phyloP scores from a whole-genome alignment of 1,140 invertebrate genomes.

The Diorhabda carinulata region DNA sequence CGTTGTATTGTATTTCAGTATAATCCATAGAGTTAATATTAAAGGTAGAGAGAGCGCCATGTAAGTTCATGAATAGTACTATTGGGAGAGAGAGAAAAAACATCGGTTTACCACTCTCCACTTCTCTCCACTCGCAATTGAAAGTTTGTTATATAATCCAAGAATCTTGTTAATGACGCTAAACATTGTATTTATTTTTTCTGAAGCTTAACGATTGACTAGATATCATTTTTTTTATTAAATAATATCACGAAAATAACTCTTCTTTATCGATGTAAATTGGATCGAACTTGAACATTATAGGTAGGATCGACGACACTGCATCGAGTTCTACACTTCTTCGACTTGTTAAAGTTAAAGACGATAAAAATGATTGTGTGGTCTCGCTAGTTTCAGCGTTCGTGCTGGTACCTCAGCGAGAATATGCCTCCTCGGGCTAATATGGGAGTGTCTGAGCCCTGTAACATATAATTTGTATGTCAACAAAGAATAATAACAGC shows the following conservation, averaged over 20 bases:
- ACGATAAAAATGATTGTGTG: conserved; percentile 17
- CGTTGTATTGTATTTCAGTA: too few relatives aligned
- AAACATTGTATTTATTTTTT: too few relatives aligned
- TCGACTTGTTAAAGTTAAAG: conserved; percentile 7
- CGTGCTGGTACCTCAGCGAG: conserved; percentile 14
- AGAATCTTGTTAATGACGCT: too few relatives aligned
- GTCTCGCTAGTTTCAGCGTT: conserved; percentile 7
- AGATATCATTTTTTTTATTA: neutral
- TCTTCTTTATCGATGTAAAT: neutral
- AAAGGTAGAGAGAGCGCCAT: too few relatives aligned
- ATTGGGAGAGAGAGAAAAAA: too few relatives aligned
- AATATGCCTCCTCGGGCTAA: conserved; percentile 12
- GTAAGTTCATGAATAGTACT: too few relatives aligned
- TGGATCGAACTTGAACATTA: neutral
- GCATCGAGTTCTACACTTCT: neutral
- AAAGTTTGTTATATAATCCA: too few relatives aligned
- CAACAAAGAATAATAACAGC: conserved; percentile 46
- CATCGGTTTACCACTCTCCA: too few relatives aligned
- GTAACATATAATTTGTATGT: conserved; percentile 46
- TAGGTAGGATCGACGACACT: neutral
- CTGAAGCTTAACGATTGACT: too few relatives aligned
- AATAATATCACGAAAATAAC: neutral
- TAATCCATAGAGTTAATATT: too few relatives aligned
- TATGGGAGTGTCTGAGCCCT: conserved; percentile 30
- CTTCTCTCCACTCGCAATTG: too few relatives aligned